Conservation (phyloP, 2,888 invertebrate species). For the Lypha dubia region DNA sequence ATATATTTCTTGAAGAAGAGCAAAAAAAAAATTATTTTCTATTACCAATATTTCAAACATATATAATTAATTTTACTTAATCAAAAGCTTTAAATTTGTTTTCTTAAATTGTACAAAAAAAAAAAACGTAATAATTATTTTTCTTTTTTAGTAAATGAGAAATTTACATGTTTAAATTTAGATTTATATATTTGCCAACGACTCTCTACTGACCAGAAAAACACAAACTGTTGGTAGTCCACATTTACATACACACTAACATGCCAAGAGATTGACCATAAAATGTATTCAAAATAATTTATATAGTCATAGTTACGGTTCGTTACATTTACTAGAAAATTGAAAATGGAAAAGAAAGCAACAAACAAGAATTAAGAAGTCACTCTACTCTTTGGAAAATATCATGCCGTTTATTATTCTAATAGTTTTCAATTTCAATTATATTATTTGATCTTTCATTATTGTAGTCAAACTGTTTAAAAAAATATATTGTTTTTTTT, state of each 20-base stretch:
- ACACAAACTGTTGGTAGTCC: conserved; percentile 3
- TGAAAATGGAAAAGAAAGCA: conserved; percentile 7
- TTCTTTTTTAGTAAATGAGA: no score
- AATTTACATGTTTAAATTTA: not conserved
- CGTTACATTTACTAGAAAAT: conserved; percentile 48
- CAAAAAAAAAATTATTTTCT: no score
- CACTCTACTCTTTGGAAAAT: conserved; percentile 2
- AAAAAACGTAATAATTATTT: not conserved
- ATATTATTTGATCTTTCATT: no score
- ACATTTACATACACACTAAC: conserved; percentile 12
- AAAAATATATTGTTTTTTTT: no score
- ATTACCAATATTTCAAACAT: no score
- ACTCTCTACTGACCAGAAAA: not conserved
- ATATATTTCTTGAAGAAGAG: no score
- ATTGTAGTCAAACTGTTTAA: no score
- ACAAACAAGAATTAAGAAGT: not conserved
- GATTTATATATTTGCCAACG: not conserved
- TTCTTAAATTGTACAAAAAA: no score
- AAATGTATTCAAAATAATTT: conserved; percentile 49
- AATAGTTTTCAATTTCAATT: no score
- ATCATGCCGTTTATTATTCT: no score
- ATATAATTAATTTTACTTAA: no score
- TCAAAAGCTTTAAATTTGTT: no score
- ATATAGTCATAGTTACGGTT: conserved; percentile 48
- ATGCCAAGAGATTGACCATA: conserved; percentile 37